A percentile compares a stretch with the other conserved stretches of the same genome.
Conservation (phyloP, 2,888 invertebrate species). For the Cheiracanthium punctorium region DNA sequence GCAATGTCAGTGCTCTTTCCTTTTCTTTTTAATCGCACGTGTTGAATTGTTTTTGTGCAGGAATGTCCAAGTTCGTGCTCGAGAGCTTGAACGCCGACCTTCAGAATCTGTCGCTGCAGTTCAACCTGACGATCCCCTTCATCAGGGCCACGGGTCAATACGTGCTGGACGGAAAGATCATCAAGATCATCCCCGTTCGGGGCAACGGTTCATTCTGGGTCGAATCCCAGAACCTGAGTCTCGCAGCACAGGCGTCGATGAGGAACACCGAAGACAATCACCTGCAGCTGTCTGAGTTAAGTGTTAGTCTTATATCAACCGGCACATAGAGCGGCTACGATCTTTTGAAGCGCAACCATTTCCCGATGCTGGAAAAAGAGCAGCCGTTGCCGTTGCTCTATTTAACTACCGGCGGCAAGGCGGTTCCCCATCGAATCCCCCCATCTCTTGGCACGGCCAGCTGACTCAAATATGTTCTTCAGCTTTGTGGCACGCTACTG, state of each 20-base stretch:
- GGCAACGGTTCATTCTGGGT: slow-evolving; percentile 60
- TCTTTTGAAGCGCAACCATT: too few relatives aligned
- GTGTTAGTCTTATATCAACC: too few relatives aligned
- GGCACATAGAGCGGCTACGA: too few relatives aligned
- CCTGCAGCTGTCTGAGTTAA: slow-evolving; percentile 57
- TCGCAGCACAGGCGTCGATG: slow-evolving; percentile 55
- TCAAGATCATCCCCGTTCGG: slow-evolving; percentile 62
- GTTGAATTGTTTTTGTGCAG: slow-evolving; percentile 13
- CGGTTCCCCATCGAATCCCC: too few relatives aligned
- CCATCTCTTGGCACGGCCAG: too few relatives aligned
- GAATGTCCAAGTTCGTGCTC: slow-evolving; percentile 44
- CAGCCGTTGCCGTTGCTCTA: too few relatives aligned
- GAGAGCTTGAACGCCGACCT: slow-evolving; percentile 39
- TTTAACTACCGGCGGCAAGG: too few relatives aligned
- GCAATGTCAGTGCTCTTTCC: too few relatives aligned
- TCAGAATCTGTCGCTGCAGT: slow-evolving; percentile 38
- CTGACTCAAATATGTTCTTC: too few relatives aligned
- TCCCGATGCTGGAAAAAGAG: too few relatives aligned
- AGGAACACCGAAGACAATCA: slow-evolving; percentile 31
- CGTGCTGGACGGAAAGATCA: slow-evolving; percentile 54
- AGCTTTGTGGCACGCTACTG: too few relatives aligned
- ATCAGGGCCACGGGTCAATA: slow-evolving; percentile 50
- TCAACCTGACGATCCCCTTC: slow-evolving; percentile 41
- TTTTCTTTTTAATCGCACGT: too few relatives aligned
- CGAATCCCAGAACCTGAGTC: slow-evolving; percentile 53